These are phyloP conservation scores for Cranoglanis bouderius DNA, from an alignment of 2,113 vertebrate species.

Conservation along the genomic window DNA sequence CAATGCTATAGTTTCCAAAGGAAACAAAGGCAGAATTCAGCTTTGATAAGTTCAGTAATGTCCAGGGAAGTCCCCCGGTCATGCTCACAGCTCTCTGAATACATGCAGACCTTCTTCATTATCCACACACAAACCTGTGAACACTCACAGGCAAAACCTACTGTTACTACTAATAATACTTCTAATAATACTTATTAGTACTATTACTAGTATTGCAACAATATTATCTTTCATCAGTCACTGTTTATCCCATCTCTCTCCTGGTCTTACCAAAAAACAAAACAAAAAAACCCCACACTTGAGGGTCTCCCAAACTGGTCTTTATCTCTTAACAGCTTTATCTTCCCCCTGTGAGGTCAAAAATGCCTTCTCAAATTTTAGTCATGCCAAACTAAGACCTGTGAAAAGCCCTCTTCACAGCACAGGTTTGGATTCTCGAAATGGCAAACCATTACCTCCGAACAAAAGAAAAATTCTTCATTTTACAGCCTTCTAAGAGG, in stretches of 20 bases:
- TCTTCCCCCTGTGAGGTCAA: constrained; percentile 52
- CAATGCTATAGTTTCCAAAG: constrained; percentile 49
- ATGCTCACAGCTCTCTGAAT: constrained; percentile 30
- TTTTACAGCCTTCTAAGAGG: constrained; percentile 16
- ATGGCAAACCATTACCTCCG: constrained; percentile 37
- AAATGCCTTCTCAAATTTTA: constrained; percentile 60
- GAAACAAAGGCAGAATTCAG: constrained; percentile 62
- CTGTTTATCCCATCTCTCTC: not conserved
- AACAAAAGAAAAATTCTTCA: constrained; percentile 21
- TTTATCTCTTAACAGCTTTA: constrained; percentile 38
- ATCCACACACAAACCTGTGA: not conserved
- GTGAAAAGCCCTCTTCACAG: constrained; percentile 55
- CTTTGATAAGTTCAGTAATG: constrained; percentile 60
- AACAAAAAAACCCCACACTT: not conserved
- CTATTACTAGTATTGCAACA: not conserved
- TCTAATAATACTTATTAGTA: too few species aligned
- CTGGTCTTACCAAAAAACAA: not conserved
- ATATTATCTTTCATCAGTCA: not conserved
- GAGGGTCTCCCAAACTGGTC: constrained; percentile 27
- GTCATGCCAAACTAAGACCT: constrained; percentile 64
- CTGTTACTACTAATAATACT: not conserved
- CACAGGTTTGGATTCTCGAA: constrained; percentile 3
- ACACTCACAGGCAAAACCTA: not conserved
- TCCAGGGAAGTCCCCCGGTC: constrained; percentile 37
- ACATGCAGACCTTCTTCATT: constrained; percentile 17